A percentile compares a stretch with the other conserved stretches of the same genome.
Evolutionary conservation across 2,797 vertebrate species (phyloP).

Genomic region (Cheirogaleus major): DNA sequence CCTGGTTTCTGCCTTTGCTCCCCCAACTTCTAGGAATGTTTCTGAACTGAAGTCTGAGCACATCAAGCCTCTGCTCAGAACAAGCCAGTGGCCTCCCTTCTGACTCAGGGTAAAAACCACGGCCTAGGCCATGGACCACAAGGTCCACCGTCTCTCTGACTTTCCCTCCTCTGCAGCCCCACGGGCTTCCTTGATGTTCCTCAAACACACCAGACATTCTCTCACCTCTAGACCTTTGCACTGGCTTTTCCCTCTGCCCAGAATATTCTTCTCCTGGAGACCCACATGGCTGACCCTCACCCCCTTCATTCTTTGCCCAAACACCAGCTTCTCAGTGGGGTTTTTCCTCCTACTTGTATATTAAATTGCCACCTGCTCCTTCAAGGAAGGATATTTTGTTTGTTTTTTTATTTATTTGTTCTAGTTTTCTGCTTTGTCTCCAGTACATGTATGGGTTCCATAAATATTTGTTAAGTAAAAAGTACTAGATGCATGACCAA

Average conservation of each 20-base stretch:
- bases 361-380: background rate
- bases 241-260: background rate
- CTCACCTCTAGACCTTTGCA: background rate
- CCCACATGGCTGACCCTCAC: background rate
- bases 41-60: background rate
- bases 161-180: background rate
- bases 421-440: background rate
- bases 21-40: fast-evolving
- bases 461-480: background rate
- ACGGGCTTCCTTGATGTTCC: background rate
- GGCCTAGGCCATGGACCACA: no score
- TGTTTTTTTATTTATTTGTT: background rate
- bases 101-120: background rate
- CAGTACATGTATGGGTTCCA: background rate
- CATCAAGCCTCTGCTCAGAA: background rate
- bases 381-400: background rate
- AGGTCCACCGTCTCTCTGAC: background rate
- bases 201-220: background rate
- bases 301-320: background rate
- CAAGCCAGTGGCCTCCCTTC: background rate
- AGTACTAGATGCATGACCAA: background rate
- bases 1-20: background rate
- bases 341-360: background rate
- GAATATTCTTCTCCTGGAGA: background rate
- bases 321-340: background rate